Conservation (phyloP, 2,797 vertebrate species). For the Typhlichthys subterraneus region DNA sequence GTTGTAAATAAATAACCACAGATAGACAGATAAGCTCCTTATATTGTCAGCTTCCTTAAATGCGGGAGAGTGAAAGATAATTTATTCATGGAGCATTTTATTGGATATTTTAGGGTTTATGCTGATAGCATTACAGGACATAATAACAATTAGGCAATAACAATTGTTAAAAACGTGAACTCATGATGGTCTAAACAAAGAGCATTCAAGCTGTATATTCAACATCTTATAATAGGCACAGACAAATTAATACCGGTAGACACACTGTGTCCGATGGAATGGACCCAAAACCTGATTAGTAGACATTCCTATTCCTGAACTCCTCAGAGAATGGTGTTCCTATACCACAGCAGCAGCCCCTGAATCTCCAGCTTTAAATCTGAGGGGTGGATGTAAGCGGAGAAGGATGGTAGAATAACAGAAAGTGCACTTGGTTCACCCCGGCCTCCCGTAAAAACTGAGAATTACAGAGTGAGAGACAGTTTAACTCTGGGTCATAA, state of each 20-base stretch:
- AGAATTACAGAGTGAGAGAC: slow-evolving; percentile 78
- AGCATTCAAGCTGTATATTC: slow-evolving; percentile 18
- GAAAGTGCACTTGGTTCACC: slow-evolving; percentile 31
- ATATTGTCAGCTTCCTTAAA: slow-evolving; percentile 1
- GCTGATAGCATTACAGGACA: not conserved
- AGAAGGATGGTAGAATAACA: slow-evolving; percentile 75
- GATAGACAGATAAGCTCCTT: slow-evolving; percentile 32
- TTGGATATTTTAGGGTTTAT: not conserved
- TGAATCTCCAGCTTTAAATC: slow-evolving; percentile 17
- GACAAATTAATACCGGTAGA: slow-evolving; percentile 22
- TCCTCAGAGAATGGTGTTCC: slow-evolving; percentile 46
- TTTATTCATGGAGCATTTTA: not conserved
- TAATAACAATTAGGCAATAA: too few relatives aligned
- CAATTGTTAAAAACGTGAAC: too few relatives aligned
- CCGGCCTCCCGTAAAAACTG: slow-evolving; percentile 69
- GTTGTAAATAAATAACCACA: slow-evolving; percentile 21
- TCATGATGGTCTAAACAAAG: not conserved
- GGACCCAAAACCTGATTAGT: slow-evolving; percentile 30
- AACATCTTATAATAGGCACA: slow-evolving; percentile 15
- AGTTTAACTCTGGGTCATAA: slow-evolving; percentile 76
- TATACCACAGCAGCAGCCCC: slow-evolving; percentile 42
- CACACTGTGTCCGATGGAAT: slow-evolving; percentile 34
- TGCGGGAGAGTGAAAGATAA: slow-evolving; percentile 1
- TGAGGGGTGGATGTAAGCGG: slow-evolving; percentile 67
- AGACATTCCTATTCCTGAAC: slow-evolving; percentile 46